phyloP scores from a whole-genome alignment of 1,140 invertebrate species.

The Solen grandis region DNA sequence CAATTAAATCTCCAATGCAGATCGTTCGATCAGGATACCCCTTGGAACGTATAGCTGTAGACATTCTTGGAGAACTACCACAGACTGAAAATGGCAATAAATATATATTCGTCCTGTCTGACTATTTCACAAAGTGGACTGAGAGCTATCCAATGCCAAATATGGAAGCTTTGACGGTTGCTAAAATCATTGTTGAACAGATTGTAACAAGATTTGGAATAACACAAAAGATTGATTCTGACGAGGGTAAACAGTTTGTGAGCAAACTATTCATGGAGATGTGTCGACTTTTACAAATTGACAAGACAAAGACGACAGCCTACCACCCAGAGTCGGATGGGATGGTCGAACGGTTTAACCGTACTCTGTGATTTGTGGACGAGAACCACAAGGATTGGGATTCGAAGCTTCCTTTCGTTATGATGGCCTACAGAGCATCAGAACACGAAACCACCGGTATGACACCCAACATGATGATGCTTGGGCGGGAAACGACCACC shows the following conservation, averaged over 20 bases:
- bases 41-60: slow-evolving; percentile 6
- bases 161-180: slow-evolving; percentile 65
- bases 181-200: slow-evolving; percentile 61
- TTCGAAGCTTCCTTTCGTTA: slow-evolving; percentile 47
- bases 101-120: slow-evolving; percentile 56
- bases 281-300: slow-evolving; percentile 54
- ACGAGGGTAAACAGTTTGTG: slow-evolving; percentile 69
- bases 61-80: slow-evolving; percentile 14
- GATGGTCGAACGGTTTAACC: slow-evolving; percentile 58
- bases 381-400: slow-evolving; percentile 59
- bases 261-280: slow-evolving; percentile 57
- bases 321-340: slow-evolving; percentile 64
- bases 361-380: slow-evolving; percentile 47
- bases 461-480: slow-evolving; percentile 49
- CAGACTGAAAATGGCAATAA: background rate
- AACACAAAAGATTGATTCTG: slow-evolving; percentile 50
- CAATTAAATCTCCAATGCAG: background rate
- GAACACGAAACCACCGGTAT: slow-evolving; percentile 53
- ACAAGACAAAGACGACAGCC: slow-evolving; percentile 55
- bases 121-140: slow-evolving; percentile 74
- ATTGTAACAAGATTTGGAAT: slow-evolving; percentile 52
- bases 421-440: slow-evolving; percentile 55
- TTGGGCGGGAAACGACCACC: slow-evolving; percentile 12
- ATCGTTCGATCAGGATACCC: background rate
- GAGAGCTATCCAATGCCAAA: slow-evolving; percentile 63